Base-by-base conservation (phyloP, 2,888 invertebrate species). In the Andrena praecox region DNA sequence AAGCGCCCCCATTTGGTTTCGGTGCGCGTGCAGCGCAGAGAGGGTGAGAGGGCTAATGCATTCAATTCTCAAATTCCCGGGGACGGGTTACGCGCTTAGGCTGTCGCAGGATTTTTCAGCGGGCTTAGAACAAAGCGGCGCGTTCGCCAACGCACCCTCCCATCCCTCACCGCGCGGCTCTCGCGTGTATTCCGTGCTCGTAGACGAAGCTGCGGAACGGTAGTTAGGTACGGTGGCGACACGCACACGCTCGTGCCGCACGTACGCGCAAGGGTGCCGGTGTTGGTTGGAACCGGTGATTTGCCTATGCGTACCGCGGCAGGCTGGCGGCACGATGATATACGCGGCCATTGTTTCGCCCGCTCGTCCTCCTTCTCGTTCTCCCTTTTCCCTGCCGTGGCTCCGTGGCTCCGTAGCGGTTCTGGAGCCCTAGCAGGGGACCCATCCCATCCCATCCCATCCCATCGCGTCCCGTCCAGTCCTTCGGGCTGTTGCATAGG, bases 301-400 rank as follows among this genome's bases (percentile, higher is more conserved):
- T 93, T 93, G 93, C 93, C 93, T 93, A 93, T 93, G 93, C 93
- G 91, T 92, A 91, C 91, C 87, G 90, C 91, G 87, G 91, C 91
- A 91, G 90, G 85, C 91, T 89, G 90, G 90, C 90, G 90, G 91
- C 93, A 91, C 90, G 93, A 93, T 93, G 93, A 93, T 93, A 93
- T 93, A 93, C 93, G 93, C 91, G 93, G 89, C 93, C 93, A 93
- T 93, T 93, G 93, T 93, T 89, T 93, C 88, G 85, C 85, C 77
- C 69, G 31, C 69, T 84, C 86, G 84, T 77, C 75, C 84, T 35
- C 35, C 81, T 76, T 70, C 56, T 60, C 68, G 52, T 73, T 74
- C 69, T 64, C 52, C 72, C 66, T 62, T 77, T 52, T 56, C 67
- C 33, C 42, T 33, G 50, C 52, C n/a, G 60, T n/a, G 29, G 31